Base-by-base conservation (phyloP, 2,113 vertebrate species). In the Monarcha castaneiventris region DNA sequence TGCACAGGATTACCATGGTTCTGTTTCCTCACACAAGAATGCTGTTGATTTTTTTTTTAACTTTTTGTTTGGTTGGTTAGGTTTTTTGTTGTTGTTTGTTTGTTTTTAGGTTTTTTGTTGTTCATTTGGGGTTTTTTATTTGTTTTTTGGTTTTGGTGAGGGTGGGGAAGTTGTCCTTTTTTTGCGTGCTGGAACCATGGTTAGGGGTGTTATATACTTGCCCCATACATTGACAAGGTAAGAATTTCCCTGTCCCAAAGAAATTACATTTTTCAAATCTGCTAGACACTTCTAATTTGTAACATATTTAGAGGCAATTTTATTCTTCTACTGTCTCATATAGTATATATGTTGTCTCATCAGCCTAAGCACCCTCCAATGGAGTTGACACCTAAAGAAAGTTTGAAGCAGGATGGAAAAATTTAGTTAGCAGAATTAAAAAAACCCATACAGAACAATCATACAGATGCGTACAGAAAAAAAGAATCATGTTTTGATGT, bases 51-150 rank as follows among this genome's bases (percentile, higher is more conserved):
- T 44, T 59, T 56, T 63, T 49, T 6, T 5, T 16, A 48, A 62
- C 2, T 1, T 74, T 56, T 35, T 52, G 4, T 33, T 37, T 9
- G 3, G 4, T n/a, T 59, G 3, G 10, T 80, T 8, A 37, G 6
- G 5, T 18, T 41, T 10, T 44, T 43, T 37, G 10, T 46, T 41
- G 23, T 37, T 46, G 5, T 12, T 61, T 76, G 13, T 41, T 29
- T 41, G 8, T 19, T 19, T 54, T 56, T 20, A 6, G 19, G 11
- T 6, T 5, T 9, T 6, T n/a, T 37, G 13, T 23, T 12, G 5
- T 33, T 64, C n/a, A n/a, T 54, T 10, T 6, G 9, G 9, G 5
- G 2, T 9, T 16, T 13, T n/a, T n/a, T 19, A 0, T 10, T 29
- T 33, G 6, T 8, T 44, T 33, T 69, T 59, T 22, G 4, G 7